A percentile compares a stretch with the other conserved stretches of the same genome.
phyloP scores from a whole-genome alignment of 1,140 invertebrate genomes.

The Philaenus spumarius region DNA sequence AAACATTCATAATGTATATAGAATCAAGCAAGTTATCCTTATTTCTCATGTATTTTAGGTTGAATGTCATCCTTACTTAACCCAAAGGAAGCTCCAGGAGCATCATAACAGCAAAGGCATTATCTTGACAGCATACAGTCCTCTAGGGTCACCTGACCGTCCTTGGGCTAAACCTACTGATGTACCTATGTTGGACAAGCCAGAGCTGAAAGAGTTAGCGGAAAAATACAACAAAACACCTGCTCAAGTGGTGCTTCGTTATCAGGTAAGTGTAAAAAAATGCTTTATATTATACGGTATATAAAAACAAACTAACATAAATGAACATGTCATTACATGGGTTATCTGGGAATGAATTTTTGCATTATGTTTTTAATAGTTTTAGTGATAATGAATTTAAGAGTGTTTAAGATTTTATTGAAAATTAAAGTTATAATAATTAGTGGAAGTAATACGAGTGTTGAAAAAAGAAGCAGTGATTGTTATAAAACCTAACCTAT shows the following conservation, averaged over 20 bases:
- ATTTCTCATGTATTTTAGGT: slow-evolving; percentile 44
- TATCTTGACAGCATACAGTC: slow-evolving; percentile 69
- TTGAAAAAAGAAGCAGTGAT: too few relatives aligned
- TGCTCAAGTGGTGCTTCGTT: slow-evolving; percentile 64
- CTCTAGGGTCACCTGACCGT: slow-evolving; percentile 60
- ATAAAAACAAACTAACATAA: too few relatives aligned
- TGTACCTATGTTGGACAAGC: slow-evolving; percentile 54
- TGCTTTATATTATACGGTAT: too few relatives aligned
- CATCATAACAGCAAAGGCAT: slow-evolving; percentile 63
- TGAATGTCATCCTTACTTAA: slow-evolving; percentile 81
- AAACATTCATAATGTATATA: background rate
- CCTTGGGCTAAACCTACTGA: slow-evolving; percentile 49
- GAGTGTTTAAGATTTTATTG: too few relatives aligned
- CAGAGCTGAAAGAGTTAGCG: slow-evolving; percentile 54
- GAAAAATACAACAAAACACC: slow-evolving; percentile 58
- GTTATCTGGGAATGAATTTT: too few relatives aligned
- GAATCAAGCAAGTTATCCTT: background rate
- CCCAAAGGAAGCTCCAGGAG: slow-evolving; percentile 63
- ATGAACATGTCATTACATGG: too few relatives aligned
- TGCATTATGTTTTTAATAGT: too few relatives aligned
- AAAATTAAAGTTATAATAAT: too few relatives aligned
- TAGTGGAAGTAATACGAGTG: too few relatives aligned
- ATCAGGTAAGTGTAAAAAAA: too few relatives aligned
- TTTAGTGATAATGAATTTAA: too few relatives aligned
- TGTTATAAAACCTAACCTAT: too few relatives aligned